phyloP scores from a whole-genome alignment of 2,797 vertebrate species.

The Tenualosa ilisha region DNA sequence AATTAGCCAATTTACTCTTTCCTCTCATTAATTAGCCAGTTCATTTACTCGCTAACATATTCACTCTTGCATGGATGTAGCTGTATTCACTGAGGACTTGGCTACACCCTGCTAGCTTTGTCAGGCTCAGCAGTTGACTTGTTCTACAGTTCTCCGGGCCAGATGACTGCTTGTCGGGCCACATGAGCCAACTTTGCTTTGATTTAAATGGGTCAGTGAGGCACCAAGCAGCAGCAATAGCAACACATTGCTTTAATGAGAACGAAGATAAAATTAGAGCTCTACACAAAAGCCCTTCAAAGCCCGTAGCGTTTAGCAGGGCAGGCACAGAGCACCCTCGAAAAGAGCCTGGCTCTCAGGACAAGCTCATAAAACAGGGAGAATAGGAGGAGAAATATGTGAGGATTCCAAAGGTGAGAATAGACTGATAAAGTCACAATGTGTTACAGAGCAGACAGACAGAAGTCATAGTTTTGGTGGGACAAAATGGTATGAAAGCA shows the following conservation, averaged over 20 bases:
- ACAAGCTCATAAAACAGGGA: background rate
- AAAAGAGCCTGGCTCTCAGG: background rate
- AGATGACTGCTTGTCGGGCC: background rate
- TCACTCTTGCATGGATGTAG: background rate
- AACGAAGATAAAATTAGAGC: background rate
- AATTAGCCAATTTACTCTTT: background rate
- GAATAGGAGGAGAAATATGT: background rate
- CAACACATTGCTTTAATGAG: conserved; percentile 7
- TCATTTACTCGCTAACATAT: background rate
- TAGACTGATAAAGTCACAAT: background rate
- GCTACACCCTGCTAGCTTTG: background rate
- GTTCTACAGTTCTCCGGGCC: background rate
- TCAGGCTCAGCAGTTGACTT: conserved; percentile 2
- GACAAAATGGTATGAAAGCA: too few species aligned
- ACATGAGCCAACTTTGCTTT: background rate
- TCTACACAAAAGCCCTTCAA: background rate
- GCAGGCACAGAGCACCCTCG: background rate
- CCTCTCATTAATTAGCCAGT: background rate
- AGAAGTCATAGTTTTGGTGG: background rate
- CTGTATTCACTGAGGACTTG: background rate
- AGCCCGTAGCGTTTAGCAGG: background rate
- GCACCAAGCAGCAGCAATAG: background rate
- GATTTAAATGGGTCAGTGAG: conserved; percentile 7
- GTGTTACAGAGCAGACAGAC: too few species aligned
- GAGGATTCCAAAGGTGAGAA: too few species aligned